Conservation (phyloP, 2,113 vertebrate species). For the Gambusia affinis region DNA sequence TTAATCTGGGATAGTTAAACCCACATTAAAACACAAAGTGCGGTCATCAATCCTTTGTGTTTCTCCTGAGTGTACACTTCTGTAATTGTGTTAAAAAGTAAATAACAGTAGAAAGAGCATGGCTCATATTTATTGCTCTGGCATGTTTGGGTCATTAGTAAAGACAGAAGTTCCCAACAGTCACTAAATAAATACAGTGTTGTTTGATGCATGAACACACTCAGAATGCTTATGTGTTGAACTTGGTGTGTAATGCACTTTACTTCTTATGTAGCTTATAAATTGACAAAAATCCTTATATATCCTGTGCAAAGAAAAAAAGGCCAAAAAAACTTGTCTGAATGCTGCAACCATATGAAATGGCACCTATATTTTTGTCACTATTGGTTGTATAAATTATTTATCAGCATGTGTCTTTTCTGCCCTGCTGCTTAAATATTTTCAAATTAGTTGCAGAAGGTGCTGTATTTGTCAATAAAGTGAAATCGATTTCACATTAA, state of each 20-base stretch:
- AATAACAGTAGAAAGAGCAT: conserved; percentile 15
- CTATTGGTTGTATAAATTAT: not conserved
- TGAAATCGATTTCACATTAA: not conserved
- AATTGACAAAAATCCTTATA: no score
- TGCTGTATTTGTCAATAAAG: not conserved
- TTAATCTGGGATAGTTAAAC: conserved; percentile 57
- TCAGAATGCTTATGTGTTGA: no score
- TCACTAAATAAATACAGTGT: no score
- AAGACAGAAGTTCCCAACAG: not conserved
- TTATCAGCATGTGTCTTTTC: not conserved
- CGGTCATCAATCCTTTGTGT: conserved; percentile 40
- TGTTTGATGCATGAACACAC: no score
- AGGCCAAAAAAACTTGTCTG: not conserved
- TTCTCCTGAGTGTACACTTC: conserved; percentile 17
- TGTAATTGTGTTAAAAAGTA: conserved; percentile 13
- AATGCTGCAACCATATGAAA: not conserved
- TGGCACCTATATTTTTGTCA: not conserved
- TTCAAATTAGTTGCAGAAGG: not conserved
- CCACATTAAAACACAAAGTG: conserved; percentile 31
- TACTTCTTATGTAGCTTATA: no score
- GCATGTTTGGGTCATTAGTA: not conserved
- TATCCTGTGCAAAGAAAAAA: not conserved
- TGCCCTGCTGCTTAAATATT: not conserved
- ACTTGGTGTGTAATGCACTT: no score
- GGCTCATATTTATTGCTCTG: not conserved